phyloP scores from a whole-genome alignment of 2,888 invertebrate species.

The Petrophora chlorosata region DNA sequence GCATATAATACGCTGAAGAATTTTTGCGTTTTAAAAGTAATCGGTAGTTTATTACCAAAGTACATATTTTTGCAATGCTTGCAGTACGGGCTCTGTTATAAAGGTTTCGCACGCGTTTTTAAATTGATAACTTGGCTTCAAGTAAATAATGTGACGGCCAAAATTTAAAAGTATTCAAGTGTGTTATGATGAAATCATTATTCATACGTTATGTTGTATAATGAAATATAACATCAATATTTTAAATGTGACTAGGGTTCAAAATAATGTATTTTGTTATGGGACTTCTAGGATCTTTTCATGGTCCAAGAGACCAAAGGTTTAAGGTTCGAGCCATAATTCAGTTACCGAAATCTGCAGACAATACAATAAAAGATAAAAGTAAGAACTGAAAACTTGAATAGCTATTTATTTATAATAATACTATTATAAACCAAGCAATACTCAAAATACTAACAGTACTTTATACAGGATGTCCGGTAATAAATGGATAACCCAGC shows the following conservation, averaged over 20 bases:
- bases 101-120: neutral
- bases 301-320: neutral
- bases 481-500: too few relatives aligned
- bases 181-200: slow-evolving; percentile 56
- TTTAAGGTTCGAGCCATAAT: neutral
- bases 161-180: slow-evolving; percentile 70
- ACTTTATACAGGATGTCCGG: neutral
- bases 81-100: neutral
- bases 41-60: neutral
- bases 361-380: neutral
- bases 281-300: neutral
- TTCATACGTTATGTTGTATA: slow-evolving; percentile 25
- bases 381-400: neutral
- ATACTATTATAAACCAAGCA: slow-evolving; percentile 24
- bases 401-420: slow-evolving; percentile 15
- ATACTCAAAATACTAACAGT: slow-evolving; percentile 54
- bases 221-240: slow-evolving; percentile 35
- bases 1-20: neutral
- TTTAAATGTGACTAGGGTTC: slow-evolving; percentile 19
- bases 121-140: slow-evolving; percentile 3
- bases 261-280: too few relatives aligned
- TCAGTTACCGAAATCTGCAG: neutral
- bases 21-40: neutral
- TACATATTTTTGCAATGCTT: neutral
- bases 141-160: slow-evolving; percentile 69